Evolutionary conservation across 1,140 invertebrate species (phyloP).

Genomic region (Drosophila virilis): DNA sequence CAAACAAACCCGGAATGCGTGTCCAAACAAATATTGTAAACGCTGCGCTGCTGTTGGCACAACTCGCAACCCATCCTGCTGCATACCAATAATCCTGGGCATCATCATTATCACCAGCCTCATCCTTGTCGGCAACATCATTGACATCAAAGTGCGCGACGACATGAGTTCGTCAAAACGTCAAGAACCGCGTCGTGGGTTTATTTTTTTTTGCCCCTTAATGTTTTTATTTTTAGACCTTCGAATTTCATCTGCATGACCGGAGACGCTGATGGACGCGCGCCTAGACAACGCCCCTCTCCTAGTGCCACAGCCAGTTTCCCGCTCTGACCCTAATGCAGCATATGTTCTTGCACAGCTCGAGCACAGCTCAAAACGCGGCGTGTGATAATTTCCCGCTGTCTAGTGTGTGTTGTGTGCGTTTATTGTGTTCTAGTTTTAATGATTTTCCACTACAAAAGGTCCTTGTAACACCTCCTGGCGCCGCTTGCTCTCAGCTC

Average conservation of each 20-base stretch:
- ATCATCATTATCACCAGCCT: conserved; percentile 25
- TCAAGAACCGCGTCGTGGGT: conserved; percentile 42
- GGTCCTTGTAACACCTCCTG: conserved; percentile 72
- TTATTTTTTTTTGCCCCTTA: conserved; percentile 11
- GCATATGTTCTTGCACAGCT: conserved; percentile 37
- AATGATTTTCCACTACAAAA: conserved; percentile 75
- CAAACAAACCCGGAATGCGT: conserved; percentile 47
- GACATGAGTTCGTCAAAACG: conserved; percentile 75
- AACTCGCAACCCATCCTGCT: conserved; percentile 32
- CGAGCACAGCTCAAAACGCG: conserved; percentile 28
- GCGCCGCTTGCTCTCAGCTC: conserved; percentile 63
- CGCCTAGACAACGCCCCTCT: conserved; percentile 29
- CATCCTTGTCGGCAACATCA: conserved; percentile 28
- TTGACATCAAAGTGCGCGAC: conserved; percentile 66
- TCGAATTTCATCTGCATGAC: conserved; percentile 45
- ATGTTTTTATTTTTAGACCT: conserved; percentile 65
- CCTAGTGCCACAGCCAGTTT: neutral
- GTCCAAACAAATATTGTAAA: conserved; percentile 50
- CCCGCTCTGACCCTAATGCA: conserved; percentile 11
- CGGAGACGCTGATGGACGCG: conserved; percentile 36
- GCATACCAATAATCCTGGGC: conserved; percentile 56
- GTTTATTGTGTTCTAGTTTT: conserved; percentile 73
- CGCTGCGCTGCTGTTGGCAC: conserved; percentile 28
- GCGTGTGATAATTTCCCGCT: conserved; percentile 55
- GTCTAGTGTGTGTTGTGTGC: conserved; percentile 36